Conservation (phyloP, 1,140 invertebrate genomes). For the Danaus melanippus region DNA sequence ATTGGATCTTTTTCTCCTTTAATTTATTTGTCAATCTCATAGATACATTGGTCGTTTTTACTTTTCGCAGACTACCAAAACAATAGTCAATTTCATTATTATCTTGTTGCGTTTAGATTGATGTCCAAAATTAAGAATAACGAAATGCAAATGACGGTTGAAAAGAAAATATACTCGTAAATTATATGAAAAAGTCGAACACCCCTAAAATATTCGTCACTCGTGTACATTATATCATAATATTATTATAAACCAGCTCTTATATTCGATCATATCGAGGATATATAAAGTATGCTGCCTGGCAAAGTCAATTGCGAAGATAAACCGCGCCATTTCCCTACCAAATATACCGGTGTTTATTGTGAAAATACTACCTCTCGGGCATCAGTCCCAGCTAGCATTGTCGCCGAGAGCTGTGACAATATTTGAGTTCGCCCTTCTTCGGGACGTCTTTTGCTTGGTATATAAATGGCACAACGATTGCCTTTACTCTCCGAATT, state of each 20-base stretch:
- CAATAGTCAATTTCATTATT: too few species aligned
- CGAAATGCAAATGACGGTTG: not conserved
- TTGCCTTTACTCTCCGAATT: constrained; percentile 16
- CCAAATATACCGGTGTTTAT: constrained; percentile 41
- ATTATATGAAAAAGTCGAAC: constrained; percentile 1
- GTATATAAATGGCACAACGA: constrained; percentile 19
- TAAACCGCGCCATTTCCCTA: constrained; percentile 35
- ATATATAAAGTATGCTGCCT: not conserved
- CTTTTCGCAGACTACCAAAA: too few species aligned
- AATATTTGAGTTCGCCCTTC: constrained; percentile 46
- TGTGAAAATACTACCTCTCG: constrained; percentile 39
- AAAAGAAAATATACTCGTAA: not conserved
- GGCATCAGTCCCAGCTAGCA: constrained; percentile 33
- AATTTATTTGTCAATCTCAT: too few species aligned
- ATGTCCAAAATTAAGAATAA: too few species aligned
- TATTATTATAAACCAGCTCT: too few species aligned
- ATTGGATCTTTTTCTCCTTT: too few species aligned
- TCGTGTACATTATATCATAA: too few species aligned
- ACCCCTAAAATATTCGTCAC: not conserved
- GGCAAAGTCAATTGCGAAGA: constrained; percentile 16
- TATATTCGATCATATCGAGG: too few species aligned
- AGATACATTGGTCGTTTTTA: too few species aligned
- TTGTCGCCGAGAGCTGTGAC: constrained; percentile 47
- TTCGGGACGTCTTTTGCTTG: constrained; percentile 26
- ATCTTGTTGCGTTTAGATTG: too few species aligned